phyloP scores from a whole-genome alignment of 2,113 vertebrate species.

The Telmatochromis brachygnathus region DNA sequence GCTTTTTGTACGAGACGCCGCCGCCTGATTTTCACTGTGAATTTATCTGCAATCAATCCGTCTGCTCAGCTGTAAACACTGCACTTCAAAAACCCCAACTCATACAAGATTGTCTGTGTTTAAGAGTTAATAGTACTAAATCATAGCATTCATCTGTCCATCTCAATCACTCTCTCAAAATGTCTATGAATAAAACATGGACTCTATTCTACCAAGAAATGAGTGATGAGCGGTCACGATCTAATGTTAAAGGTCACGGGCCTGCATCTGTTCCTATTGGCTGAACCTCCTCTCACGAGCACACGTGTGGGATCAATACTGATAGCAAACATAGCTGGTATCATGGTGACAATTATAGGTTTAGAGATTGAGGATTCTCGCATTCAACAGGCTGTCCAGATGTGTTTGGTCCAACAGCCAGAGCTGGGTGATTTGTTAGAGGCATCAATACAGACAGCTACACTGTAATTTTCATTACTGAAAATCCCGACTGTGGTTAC shows the following conservation, averaged over 20 bases:
- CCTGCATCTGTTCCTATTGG: slow-evolving; percentile 1
- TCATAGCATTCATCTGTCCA: slow-evolving; percentile 33
- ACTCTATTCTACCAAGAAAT: slow-evolving; percentile 3
- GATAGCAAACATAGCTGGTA: slow-evolving; percentile 14
- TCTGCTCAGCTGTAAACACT: slow-evolving; percentile 13
- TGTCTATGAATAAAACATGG: slow-evolving; percentile 62
- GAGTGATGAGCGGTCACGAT: slow-evolving; percentile 39
- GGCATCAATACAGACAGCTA: slow-evolving; percentile 35
- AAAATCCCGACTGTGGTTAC: slow-evolving; percentile 14
- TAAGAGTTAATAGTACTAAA: slow-evolving; percentile 52
- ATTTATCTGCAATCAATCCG: slow-evolving; percentile 29
- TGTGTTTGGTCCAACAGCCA: not conserved
- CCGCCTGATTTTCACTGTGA: slow-evolving; percentile 7
- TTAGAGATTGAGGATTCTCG: slow-evolving; percentile 4
- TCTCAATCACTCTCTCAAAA: slow-evolving; percentile 39
- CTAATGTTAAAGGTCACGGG: slow-evolving; percentile 30
- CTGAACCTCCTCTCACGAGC: slow-evolving; percentile 10
- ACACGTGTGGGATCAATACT: slow-evolving; percentile 42
- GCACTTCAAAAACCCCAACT: slow-evolving; percentile 20
- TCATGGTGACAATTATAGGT: slow-evolving; percentile 60
- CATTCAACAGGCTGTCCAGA: slow-evolving; percentile 34
- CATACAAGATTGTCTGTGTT: slow-evolving; percentile 47
- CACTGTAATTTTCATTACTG: slow-evolving; percentile 66
- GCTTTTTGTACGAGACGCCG: not conserved
- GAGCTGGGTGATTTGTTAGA: slow-evolving; percentile 14